Conservation (phyloP, 1,140 invertebrate species). For the Philotrypesis tridentata region DNA sequence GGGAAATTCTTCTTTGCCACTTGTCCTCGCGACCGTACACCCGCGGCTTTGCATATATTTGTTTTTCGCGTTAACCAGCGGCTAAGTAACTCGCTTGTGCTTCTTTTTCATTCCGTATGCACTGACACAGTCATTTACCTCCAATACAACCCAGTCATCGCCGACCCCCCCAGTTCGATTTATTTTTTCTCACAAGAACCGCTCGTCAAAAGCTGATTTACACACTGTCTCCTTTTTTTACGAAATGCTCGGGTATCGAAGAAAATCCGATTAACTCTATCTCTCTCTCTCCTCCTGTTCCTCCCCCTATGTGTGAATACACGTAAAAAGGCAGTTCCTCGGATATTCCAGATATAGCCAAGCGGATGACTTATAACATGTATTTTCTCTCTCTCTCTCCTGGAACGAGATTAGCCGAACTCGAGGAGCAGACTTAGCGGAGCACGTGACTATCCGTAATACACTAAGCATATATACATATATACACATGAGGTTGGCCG, state of each 20-base stretch:
- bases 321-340: no score
- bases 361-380: no score
- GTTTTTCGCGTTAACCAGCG: background rate
- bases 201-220: no score
- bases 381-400: no score
- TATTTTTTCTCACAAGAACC: background rate
- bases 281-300: no score
- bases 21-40: background rate
- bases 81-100: background rate
- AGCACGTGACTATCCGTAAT: background rate
- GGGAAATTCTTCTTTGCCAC: background rate
- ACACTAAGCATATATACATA: no score
- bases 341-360: no score
- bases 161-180: background rate
- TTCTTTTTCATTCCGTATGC: no score
- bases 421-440: background rate
- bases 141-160: no score
- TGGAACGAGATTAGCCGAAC: background rate
- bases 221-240: background rate
- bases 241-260: background rate
- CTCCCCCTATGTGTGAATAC: background rate
- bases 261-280: background rate
- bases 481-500: no score
- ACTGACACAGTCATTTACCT: no score
- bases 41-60: background rate